phyloP scores from a whole-genome alignment of 2,113 vertebrate genomes.

The Charadrius vociferus region DNA sequence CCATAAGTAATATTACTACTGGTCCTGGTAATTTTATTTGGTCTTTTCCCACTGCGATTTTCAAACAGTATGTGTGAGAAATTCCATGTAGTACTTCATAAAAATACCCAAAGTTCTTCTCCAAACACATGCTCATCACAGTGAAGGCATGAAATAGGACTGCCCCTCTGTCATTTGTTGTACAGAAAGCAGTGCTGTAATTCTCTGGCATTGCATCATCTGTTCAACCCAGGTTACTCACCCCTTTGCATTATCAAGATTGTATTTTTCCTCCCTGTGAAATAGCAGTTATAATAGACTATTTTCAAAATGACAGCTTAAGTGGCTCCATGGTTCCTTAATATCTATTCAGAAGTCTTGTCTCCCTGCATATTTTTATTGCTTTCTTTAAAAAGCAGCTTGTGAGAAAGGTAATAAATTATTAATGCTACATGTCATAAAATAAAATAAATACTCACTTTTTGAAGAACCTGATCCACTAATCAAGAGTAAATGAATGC shows the following conservation, averaged over 20 bases:
- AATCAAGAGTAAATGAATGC: conserved; percentile 78
- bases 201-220: conserved; percentile 18
- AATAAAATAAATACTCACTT: conserved; percentile 74
- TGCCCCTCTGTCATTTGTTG: neutral
- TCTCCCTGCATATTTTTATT: conserved; percentile 59
- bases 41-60: neutral
- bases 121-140: neutral
- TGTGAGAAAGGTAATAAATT: conserved; percentile 71
- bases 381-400: conserved; percentile 51
- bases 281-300: conserved; percentile 23
- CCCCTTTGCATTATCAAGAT: conserved; percentile 6
- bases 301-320: conserved; percentile 64
- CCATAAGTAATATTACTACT: neutral
- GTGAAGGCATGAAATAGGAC: neutral
- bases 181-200: neutral
- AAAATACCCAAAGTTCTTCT: neutral
- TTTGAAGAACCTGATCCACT: conserved; percentile 69
- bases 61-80: neutral
- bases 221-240: conserved; percentile 15
- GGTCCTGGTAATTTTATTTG: neutral
- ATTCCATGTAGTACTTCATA: neutral
- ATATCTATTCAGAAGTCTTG: conserved; percentile 60
- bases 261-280: conserved; percentile 19
- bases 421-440: conserved; percentile 73
- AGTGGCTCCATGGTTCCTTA: conserved; percentile 60